phyloP scores from a whole-genome alignment of 2,888 invertebrate species.

The Drosophila sordidapex region DNA sequence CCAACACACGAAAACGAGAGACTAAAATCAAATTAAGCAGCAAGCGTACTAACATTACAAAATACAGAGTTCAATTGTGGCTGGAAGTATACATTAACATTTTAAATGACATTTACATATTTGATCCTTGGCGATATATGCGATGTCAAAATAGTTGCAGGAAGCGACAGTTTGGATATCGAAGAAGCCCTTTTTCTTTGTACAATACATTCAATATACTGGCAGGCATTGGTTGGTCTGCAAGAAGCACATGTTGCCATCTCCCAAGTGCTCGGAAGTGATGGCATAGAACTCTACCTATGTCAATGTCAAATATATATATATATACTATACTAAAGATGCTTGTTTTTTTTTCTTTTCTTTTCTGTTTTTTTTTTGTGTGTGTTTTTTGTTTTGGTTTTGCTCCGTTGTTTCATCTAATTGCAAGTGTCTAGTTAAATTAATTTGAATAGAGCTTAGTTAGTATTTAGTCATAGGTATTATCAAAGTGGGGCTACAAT shows the following conservation, averaged over 20 bases:
- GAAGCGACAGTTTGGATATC: constrained; percentile 38
- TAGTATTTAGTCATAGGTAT: constrained; percentile 50
- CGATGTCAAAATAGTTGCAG: constrained; percentile 46
- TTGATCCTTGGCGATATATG: constrained; percentile 18
- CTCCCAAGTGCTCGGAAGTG: constrained; percentile 20
- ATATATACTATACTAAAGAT: constrained; percentile 49
- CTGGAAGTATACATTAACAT: constrained; percentile 63
- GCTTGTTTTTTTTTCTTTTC: constrained; percentile 7
- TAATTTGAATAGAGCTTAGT: constrained; percentile 64
- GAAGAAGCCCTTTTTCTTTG: constrained; percentile 47
- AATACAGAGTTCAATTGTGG: constrained; percentile 70
- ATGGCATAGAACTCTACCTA: constrained; percentile 32
- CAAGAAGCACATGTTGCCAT: constrained; percentile 25
- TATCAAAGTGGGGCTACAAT: constrained; percentile 60
- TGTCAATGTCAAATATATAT: constrained; percentile 30
- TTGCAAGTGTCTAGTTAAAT: constrained; percentile 61
- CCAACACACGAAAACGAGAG: constrained; percentile 43
- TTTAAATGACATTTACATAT: constrained; percentile 44
- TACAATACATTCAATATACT: constrained; percentile 46
- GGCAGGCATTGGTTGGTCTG: constrained; percentile 38
- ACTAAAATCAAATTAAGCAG: constrained; percentile 51
- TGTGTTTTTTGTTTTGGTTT: constrained; percentile 67
- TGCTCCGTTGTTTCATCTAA: constrained; percentile 58
- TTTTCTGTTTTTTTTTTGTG: not conserved
- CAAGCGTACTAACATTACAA: constrained; percentile 55